phyloP scores from a whole-genome alignment of 2,888 invertebrate genomes.

The Ametastegia equiseti region DNA sequence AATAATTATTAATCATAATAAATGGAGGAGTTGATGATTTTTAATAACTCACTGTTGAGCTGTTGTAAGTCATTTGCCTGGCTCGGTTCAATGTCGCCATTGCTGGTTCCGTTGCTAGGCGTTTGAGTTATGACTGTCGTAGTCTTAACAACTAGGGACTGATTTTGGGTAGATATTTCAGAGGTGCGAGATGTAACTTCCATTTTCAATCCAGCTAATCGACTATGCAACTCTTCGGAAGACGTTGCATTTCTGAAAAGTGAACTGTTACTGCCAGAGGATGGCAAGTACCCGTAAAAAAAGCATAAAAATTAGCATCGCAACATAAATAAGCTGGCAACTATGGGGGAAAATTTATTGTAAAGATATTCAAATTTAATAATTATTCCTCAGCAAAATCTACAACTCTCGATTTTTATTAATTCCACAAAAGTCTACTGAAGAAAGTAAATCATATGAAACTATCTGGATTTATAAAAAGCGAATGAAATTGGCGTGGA shows the following conservation, averaged over 20 bases:
- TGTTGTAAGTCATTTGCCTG: constrained; percentile 70
- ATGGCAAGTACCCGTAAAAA: constrained; percentile 47
- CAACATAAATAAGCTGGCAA: not conserved
- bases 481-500: too few relatives aligned
- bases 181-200: constrained; percentile 74
- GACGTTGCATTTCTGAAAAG: constrained; percentile 74
- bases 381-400: too few relatives aligned
- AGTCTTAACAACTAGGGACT: constrained; percentile 69
- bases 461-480: too few relatives aligned
- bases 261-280: constrained; percentile 72
- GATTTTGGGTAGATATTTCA: constrained; percentile 73
- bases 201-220: constrained; percentile 73
- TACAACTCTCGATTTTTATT: too few relatives aligned
- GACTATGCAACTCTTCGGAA: constrained; percentile 72
- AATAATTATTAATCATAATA: constrained; percentile 43
- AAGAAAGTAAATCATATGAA: too few relatives aligned
- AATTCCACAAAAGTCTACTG: too few relatives aligned
- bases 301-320: constrained; percentile 29
- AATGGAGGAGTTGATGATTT: constrained; percentile 10
- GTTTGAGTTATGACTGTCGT: constrained; percentile 72
- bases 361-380: not conserved
- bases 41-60: constrained; percentile 71
- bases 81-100: constrained; percentile 71
- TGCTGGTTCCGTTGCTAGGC: constrained; percentile 69
- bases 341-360: not conserved